Evolutionary conservation across 2,113 vertebrate genomes (phyloP).

Genomic region (Trematocara variabile): DNA sequence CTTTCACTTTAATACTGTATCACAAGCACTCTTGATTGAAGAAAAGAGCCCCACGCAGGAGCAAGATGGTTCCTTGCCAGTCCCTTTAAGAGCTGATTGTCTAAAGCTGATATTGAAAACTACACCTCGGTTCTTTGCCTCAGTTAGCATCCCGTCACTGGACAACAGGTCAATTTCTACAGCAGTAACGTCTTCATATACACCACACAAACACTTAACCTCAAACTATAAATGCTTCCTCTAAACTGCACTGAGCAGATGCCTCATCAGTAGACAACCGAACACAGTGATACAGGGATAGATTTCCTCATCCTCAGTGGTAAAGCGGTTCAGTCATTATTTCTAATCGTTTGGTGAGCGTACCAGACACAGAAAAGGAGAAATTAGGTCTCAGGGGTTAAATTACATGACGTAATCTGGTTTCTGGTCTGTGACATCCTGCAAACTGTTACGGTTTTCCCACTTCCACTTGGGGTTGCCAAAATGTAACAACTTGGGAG

Average conservation of each 20-base stretch:
- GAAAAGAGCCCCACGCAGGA: not conserved
- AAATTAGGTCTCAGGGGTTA: constrained; percentile 34
- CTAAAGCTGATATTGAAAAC: not conserved
- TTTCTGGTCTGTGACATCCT: constrained; percentile 45
- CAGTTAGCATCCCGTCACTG: not conserved
- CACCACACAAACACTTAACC: not conserved
- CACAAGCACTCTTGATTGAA: not conserved
- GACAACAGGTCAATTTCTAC: not conserved
- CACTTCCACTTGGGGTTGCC: constrained; percentile 47
- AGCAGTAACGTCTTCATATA: not conserved
- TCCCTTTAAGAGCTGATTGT: not conserved
- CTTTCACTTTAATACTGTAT: not conserved
- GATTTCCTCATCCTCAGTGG: constrained; percentile 22
- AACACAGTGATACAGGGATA: not conserved
- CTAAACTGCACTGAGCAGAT: not conserved
- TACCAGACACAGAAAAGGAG: constrained; percentile 32
- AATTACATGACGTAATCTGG: constrained; percentile 51
- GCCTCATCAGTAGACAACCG: not conserved
- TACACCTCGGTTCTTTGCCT: not conserved
- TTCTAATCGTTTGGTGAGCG: constrained; percentile 33
- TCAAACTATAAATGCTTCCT: not conserved
- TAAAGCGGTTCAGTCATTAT: constrained; percentile 38
- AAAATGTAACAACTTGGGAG: constrained; percentile 15
- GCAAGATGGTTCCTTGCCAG: not conserved
- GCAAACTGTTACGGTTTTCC: constrained; percentile 52